Percentiles rank a stretch among this genome's conserved stretches.
phyloP scores from a whole-genome alignment of 2,797 vertebrate species.

The Halcyon chelicuti region DNA sequence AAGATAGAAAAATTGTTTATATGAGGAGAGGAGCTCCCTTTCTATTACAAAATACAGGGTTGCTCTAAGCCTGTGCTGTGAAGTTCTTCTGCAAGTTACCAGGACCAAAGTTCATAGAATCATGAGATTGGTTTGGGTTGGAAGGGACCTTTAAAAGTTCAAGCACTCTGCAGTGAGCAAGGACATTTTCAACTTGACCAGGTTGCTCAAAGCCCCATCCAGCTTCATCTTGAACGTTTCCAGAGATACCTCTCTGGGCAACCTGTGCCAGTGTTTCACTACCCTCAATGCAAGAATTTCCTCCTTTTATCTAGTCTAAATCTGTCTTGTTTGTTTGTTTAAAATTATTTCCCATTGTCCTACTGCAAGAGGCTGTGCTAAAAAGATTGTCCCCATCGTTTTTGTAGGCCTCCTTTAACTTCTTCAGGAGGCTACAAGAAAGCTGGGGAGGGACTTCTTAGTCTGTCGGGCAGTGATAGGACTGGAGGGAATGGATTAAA shows the following conservation, averaged over 20 bases:
- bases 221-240: background rate
- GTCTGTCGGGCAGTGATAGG: no score
- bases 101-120: background rate
- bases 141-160: background rate
- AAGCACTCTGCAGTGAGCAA: background rate
- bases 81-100: background rate
- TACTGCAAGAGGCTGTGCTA: background rate
- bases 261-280: background rate
- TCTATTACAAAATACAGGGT: background rate
- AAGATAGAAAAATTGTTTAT: background rate
- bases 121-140: background rate
- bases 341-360: background rate
- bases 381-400: background rate
- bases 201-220: background rate
- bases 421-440: no score
- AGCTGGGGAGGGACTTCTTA: no score
- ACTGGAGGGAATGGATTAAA: no score
- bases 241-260: background rate
- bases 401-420: background rate
- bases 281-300: background rate
- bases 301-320: background rate
- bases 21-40: background rate
- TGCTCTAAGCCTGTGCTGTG: background rate
- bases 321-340: background rate
- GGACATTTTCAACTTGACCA: background rate